Evolutionary conservation across 2,113 vertebrate genomes (phyloP), one percentile per base, ranked within the genome.

Genomic region (Odobenus rosmarus): DNA sequence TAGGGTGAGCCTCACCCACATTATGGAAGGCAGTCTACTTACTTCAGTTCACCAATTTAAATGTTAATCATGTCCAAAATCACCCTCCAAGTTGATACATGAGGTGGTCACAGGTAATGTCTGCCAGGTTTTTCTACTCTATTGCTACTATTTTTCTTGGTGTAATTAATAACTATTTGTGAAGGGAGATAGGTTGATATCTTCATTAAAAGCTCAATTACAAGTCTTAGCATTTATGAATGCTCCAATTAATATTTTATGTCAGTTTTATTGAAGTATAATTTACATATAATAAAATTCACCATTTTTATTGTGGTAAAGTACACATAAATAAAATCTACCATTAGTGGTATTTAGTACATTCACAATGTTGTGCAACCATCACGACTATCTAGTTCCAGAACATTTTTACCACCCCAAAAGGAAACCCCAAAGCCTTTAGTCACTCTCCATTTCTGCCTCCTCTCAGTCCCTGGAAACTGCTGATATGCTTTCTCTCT

Each of bases 211-310:
- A 84, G 77, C 42, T 84, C 10, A 49, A 11, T 42, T 55, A 26
- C 10, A 67, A 77, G 14, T 89, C 67, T 77, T 89, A 69, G 33
- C 85, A 77, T 89, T 51, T 19, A 46, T 49, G 64, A 72, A 72
- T 74, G 13, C 24, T 31, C 62, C 53, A 90, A 62, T 80, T 85
- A 81, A 72, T 61, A 93, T 77, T 83, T 76, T 76, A 82, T 77
- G 72, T 93, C 39, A 51, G 86, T 84, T 93, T 93, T 79, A 85
- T 55, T 90, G 85, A 90, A 24, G 24, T 46, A 69, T 79, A 79
- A 69, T 69, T 85, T 95, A 69, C 31, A 79, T 59, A 77, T 13
- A 85, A 36, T 79, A 91, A 85, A 90, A 79, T 69, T 24, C 23
- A 85, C 36, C 28, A 62, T 69, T 90, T 84, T 69, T 24, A 85